Percentiles rank a stretch among this genome's conserved stretches.
Evolutionary conservation across 1,140 invertebrate genomes (phyloP).

Genomic region (Dreissena rostriformis): DNA sequence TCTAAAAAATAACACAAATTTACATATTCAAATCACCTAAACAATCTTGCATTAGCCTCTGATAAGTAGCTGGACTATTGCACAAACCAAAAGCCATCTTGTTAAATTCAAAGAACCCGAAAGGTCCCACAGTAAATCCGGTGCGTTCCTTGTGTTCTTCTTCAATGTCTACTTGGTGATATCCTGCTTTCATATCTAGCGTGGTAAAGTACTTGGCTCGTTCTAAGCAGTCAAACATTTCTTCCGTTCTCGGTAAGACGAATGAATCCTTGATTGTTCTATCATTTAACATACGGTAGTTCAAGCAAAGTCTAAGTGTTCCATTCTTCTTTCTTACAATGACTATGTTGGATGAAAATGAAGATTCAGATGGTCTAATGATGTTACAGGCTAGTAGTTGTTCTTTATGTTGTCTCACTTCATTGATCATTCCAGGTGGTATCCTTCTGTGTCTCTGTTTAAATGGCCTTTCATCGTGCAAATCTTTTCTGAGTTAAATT

Average conservation of each 20-base stretch:
- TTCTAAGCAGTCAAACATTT: too few species aligned
- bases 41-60: conserved; percentile 82
- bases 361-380: too few species aligned
- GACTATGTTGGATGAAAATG: too few species aligned
- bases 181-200: conserved; percentile 5
- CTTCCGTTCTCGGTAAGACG: too few species aligned
- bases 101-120: conserved; percentile 18
- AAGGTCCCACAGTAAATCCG: background rate
- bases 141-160: conserved; percentile 10
- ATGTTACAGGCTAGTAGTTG: too few species aligned
- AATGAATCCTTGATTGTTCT: too few species aligned
- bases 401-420: too few species aligned
- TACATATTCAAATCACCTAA: background rate
- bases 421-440: too few species aligned
- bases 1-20: conserved; percentile 62
- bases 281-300: too few species aligned
- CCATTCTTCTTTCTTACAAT: too few species aligned
- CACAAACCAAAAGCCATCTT: conserved; percentile 78
- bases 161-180: background rate
- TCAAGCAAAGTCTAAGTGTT: too few species aligned
- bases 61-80: conserved; percentile 81
- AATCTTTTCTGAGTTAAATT: background rate
- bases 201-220: background rate
- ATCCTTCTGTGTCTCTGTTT: background rate
- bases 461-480: background rate